Conservation (phyloP, 2,888 invertebrate species). For the Phlogophora meticulosa region DNA sequence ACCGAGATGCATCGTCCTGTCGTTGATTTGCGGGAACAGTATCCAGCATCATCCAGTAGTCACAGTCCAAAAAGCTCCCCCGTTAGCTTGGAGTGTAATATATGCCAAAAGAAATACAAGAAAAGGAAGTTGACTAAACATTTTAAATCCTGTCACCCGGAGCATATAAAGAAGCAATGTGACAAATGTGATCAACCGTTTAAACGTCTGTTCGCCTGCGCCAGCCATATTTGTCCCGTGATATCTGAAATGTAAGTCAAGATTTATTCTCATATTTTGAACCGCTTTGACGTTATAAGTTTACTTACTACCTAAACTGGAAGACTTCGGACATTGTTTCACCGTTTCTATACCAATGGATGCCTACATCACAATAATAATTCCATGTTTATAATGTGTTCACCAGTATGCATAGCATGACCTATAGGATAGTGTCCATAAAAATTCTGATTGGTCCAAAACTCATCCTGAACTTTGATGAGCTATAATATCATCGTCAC, state of each 20-base stretch:
- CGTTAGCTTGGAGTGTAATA: background rate
- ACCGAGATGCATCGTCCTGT: slow-evolving; percentile 5
- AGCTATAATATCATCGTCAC: too few species aligned
- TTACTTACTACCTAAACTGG: too few species aligned
- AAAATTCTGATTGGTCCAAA: too few species aligned
- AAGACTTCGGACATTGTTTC: too few species aligned
- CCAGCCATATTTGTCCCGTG: background rate
- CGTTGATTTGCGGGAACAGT: slow-evolving; percentile 67
- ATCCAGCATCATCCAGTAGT: slow-evolving; percentile 30
- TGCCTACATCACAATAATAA: too few species aligned
- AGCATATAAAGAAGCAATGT: background rate
- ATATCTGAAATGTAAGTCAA: slow-evolving; percentile 3
- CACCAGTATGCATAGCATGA: too few species aligned
- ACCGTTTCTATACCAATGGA: too few species aligned
- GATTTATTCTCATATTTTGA: background rate
- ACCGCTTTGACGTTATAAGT: background rate
- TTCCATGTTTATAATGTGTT: too few species aligned
- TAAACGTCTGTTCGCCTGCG: slow-evolving; percentile 2
- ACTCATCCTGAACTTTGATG: too few species aligned
- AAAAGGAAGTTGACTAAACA: background rate
- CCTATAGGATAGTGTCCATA: too few species aligned
- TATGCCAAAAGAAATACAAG: background rate
- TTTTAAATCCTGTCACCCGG: background rate
- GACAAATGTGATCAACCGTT: background rate
- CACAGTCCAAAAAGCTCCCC: accelerated